phyloP scores from a whole-genome alignment of 2,113 vertebrate species.

The Nesospiza acunhae region DNA sequence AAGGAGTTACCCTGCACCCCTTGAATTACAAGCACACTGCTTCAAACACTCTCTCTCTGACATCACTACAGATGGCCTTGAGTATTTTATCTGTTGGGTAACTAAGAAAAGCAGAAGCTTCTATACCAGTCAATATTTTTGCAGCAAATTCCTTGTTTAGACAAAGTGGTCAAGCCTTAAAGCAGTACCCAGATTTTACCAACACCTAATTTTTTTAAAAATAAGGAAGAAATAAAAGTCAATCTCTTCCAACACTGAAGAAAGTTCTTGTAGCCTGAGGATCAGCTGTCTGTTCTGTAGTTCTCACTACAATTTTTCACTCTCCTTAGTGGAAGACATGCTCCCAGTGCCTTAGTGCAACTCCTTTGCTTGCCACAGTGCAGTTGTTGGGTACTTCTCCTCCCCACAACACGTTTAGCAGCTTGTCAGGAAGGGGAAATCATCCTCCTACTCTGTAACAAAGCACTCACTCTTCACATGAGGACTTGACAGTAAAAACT shows the following conservation, averaged over 20 bases:
- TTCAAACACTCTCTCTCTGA: not conserved
- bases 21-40: not conserved
- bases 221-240: not conserved
- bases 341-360: not conserved
- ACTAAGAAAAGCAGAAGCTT: not conserved
- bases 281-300: not conserved
- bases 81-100: not conserved
- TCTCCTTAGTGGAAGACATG: not conserved
- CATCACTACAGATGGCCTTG: not conserved
- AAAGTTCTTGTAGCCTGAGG: not conserved
- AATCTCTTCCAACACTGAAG: not conserved
- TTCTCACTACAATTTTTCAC: not conserved
- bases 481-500: not conserved
- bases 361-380: not conserved
- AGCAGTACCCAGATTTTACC: not conserved
- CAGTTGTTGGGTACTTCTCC: not conserved
- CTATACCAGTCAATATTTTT: not conserved
- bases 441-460: not conserved
- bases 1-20: not conserved
- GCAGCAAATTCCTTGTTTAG: not conserved
- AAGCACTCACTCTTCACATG: not conserved
- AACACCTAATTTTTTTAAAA: not conserved
- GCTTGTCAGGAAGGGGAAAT: not conserved
- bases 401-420: not conserved
- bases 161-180: not conserved